Base-by-base conservation (phyloP, 1,140 invertebrate species). In the Drosophila santomea region DNA sequence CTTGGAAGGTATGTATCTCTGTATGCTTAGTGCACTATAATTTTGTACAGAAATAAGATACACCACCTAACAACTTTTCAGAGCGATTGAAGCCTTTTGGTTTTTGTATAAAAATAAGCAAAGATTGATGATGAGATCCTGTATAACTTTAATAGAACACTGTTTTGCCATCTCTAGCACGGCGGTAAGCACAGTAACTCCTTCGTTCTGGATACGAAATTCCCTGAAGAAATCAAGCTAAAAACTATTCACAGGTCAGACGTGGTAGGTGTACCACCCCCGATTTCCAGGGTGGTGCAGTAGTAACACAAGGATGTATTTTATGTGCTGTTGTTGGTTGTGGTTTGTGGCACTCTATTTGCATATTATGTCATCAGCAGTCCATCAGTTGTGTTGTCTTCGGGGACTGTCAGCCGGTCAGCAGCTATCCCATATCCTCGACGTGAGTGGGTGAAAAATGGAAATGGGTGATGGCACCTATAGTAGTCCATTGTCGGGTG, bases 191-290 rank as follows among this genome's bases (percentile, higher is more conserved):
- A 57, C 35, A 57, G 25, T 38, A 71, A 58, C 64, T 72, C 68
- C 68, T 72, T 72, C 44, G 36, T 57, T 43, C 57, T 54, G 66
- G 48, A 66, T 57, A 48, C 32, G 15, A 41, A 80, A 81, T 90
- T 90, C 90, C 85, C 85, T 20, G 72, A 81, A 89, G 85, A 89
- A 89, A 89, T 89, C 85, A 89, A 90, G 84, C 85, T 89, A 89
- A 89, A 89, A 90, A 89, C 74, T 81, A 90, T 89, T 84, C 62
- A 81, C 54, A 81, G 67, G 73, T 75, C 72, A 58, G 62, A 84
- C 50, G 43, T 28, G 50, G 47, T 47, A 59, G 35, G n/a, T 45
- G 38, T 44, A 71, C 14, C 48, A 71, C 35, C 25, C 64, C 43
- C 20, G 50, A 57, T 48, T 38, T 39, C 25, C 51, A 20, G 20